A percentile compares a stretch with the other conserved stretches of the same genome.
Evolutionary conservation across 2,113 vertebrate species (phyloP).

Genomic region (Pedionomus torquatus): DNA sequence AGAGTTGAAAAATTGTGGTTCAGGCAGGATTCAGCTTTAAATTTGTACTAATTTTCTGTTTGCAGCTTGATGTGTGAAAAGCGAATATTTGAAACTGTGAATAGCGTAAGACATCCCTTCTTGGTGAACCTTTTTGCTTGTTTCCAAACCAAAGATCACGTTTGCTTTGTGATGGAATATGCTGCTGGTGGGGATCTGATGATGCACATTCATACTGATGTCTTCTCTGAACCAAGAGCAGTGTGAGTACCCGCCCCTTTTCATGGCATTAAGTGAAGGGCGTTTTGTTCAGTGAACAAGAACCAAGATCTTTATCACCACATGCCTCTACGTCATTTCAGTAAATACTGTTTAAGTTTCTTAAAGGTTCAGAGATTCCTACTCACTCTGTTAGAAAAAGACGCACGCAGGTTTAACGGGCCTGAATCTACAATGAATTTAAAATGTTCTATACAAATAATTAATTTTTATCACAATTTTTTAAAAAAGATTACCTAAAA

Average conservation of each 20-base stretch:
- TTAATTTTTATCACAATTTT: neutral
- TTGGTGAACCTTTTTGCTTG: slow-evolving; percentile 99
- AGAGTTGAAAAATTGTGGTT: neutral
- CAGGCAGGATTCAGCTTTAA: neutral
- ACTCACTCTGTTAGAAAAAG: neutral
- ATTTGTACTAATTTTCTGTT: slow-evolving; percentile 24
- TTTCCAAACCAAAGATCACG: slow-evolving; percentile 98
- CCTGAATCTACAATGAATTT: neutral
- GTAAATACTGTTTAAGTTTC: neutral
- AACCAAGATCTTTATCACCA: neutral
- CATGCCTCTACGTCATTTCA: neutral
- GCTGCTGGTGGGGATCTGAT: slow-evolving; percentile 98
- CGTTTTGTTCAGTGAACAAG: neutral
- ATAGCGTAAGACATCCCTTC: slow-evolving; percentile 98
- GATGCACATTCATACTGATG: slow-evolving; percentile 99
- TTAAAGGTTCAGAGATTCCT: neutral
- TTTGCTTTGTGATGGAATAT: slow-evolving; percentile 99
- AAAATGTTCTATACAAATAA: neutral
- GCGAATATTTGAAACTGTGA: slow-evolving; percentile 98
- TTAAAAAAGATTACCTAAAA: neutral
- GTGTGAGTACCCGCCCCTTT: slow-evolving; percentile 84
- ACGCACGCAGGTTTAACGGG: neutral
- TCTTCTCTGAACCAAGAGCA: slow-evolving; percentile 96
- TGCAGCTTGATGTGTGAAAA: slow-evolving; percentile 98
- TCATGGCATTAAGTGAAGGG: neutral